A percentile compares a stretch with the other conserved stretches of the same genome.
Conservation (phyloP, 2,797 vertebrate species). For the Neostethus bicornis region DNA sequence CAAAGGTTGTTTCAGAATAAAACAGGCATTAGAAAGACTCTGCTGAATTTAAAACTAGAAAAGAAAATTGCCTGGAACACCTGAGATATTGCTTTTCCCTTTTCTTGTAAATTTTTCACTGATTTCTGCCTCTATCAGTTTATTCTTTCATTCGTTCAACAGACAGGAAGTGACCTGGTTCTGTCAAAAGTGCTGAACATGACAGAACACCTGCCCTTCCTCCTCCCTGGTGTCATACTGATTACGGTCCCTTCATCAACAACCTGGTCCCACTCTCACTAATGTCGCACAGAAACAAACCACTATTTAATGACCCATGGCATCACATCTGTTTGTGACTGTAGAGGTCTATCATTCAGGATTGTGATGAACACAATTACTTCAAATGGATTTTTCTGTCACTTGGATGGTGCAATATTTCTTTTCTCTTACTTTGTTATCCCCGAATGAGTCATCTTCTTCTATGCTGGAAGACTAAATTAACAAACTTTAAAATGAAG, state of each 20-base stretch:
- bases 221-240: constrained; percentile 55
- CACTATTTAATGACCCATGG: constrained; percentile 69
- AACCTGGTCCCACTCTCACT: constrained; percentile 55
- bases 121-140: constrained; percentile 33
- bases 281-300: constrained; percentile 67
- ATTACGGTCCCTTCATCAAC: constrained; percentile 63
- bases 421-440: constrained; percentile 62
- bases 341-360: constrained; percentile 46
- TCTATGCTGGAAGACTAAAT: constrained; percentile 50
- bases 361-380: constrained; percentile 63
- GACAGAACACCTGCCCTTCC: constrained; percentile 64
- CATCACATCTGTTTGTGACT: constrained; percentile 67
- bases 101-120: constrained; percentile 1
- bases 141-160: constrained; percentile 17
- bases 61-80: constrained; percentile 2
- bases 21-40: constrained; percentile 20
- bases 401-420: constrained; percentile 48
- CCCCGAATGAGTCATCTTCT: constrained; percentile 24
- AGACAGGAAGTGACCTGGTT: constrained; percentile 65
- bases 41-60: constrained; percentile 20
- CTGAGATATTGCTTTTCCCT: neutral
- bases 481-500: constrained; percentile 61
- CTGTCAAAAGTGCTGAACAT: constrained; percentile 58
- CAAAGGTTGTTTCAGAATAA: constrained; percentile 44
- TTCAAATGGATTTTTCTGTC: constrained; percentile 71